phyloP scores from a whole-genome alignment of 2,888 invertebrate genomes.

The Harpalus rubripes region DNA sequence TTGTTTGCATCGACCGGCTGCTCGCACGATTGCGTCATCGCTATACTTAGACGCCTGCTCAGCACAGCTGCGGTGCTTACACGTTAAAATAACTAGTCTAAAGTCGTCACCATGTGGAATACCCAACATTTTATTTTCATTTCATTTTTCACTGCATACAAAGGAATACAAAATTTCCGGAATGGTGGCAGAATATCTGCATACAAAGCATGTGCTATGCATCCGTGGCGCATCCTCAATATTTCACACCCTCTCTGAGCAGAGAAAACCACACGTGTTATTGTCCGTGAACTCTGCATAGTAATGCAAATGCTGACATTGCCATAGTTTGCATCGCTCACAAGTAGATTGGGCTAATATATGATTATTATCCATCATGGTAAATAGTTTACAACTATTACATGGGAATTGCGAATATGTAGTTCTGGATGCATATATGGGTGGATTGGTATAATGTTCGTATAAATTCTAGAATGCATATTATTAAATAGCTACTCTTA shows the following conservation, averaged over 20 bases:
- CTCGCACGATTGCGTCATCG: too few species aligned
- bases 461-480: too few species aligned
- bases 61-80: too few species aligned
- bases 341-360: slow-evolving; percentile 18
- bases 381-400: slow-evolving; percentile 9
- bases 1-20: too few species aligned
- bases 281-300: slow-evolving; percentile 5
- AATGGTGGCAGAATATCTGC: background rate
- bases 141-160: slow-evolving; percentile 2
- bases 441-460: too few species aligned
- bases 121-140: background rate
- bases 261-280: slow-evolving; percentile 14
- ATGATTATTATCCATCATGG: slow-evolving; percentile 1
- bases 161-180: background rate
- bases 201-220: slow-evolving; percentile 1
- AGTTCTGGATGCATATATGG: background rate
- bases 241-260: slow-evolving; percentile 2
- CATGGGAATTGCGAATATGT: too few species aligned
- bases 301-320: background rate
- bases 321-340: background rate
- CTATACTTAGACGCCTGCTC: too few species aligned
- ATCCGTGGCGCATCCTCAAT: background rate
- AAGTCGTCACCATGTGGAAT: background rate
- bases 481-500: too few species aligned
- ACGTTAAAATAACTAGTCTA: background rate